phyloP scores from a whole-genome alignment of 37 sponge, comb jelly and placozoan species.

The Spongia lamella region DNA sequence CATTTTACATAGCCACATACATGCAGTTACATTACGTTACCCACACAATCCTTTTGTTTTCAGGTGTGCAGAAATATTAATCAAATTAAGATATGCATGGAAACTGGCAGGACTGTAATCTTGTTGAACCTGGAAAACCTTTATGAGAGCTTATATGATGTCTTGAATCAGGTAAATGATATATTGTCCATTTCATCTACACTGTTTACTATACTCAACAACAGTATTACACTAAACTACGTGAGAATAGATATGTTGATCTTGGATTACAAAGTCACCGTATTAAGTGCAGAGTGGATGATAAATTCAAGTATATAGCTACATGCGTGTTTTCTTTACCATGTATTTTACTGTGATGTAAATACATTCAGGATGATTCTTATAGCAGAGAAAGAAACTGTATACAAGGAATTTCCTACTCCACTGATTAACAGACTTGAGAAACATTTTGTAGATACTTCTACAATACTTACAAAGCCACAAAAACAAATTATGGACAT shows the following conservation, averaged over 20 bases:
- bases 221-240: constrained; percentile 71
- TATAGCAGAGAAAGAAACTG: constrained; percentile 72
- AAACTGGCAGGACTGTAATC: constrained; percentile 81
- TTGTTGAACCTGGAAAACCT: constrained; percentile 90
- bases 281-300: constrained; percentile 84
- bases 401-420: constrained; percentile 86
- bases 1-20: too few relatives aligned
- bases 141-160: constrained; percentile 96
- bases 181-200: background rate
- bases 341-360: background rate
- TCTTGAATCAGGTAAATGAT: constrained; percentile 72
- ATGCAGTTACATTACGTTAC: too few relatives aligned
- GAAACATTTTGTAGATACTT: constrained; percentile 84
- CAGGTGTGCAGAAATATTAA: constrained; percentile 90
- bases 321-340: background rate
- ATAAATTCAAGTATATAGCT: constrained; percentile 64
- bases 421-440: constrained; percentile 91
- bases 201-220: background rate
- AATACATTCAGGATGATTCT: constrained; percentile 56
- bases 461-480: constrained; percentile 48
- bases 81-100: constrained; percentile 95
- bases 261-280: constrained; percentile 85
- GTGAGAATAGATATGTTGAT: constrained; percentile 80
- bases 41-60: background rate
- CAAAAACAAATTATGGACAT: constrained; percentile 26